A percentile compares a stretch with the other conserved stretches of the same genome.
Evolutionary conservation across 2,797 vertebrate species (phyloP).

Genomic region (Chelon labrosus): DNA sequence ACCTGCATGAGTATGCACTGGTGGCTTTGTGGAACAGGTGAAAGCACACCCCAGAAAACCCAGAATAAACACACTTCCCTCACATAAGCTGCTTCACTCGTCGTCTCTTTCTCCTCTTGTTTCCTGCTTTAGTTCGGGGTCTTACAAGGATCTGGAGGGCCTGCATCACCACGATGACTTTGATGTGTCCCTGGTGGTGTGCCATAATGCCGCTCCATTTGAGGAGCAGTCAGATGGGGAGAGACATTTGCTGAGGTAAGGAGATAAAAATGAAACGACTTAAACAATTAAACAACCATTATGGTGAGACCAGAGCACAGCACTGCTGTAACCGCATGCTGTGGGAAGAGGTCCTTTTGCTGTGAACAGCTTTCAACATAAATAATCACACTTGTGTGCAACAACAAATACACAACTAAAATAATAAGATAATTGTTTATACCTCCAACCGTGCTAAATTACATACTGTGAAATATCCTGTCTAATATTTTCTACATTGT

Average conservation of each 20-base stretch:
- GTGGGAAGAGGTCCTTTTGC: too few relatives aligned
- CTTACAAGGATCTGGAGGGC: conserved; percentile 95
- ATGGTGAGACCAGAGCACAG: not conserved
- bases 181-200: conserved; percentile 96
- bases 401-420: too few relatives aligned
- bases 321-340: too few relatives aligned
- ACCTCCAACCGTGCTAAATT: too few relatives aligned
- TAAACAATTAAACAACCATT: not conserved
- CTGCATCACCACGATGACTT: conserved; percentile 96
- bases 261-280: not conserved
- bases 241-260: conserved; percentile 92
- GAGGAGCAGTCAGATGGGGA: conserved; percentile 97
- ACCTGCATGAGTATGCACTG: conserved; percentile 95
- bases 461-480: too few relatives aligned
- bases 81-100: not conserved
- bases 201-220: conserved; percentile 93
- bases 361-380: too few relatives aligned
- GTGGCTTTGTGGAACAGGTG: conserved; percentile 98
- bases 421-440: too few relatives aligned
- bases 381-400: too few relatives aligned
- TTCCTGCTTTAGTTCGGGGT: conserved; percentile 64
- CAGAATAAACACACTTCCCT: not conserved
- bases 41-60: fast-evolving
- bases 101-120: not conserved
- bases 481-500: too few relatives aligned